These are phyloP conservation scores for Thymallus thymallus DNA, from an alignment of 2,113 vertebrate species.

Conservation along the genomic window DNA sequence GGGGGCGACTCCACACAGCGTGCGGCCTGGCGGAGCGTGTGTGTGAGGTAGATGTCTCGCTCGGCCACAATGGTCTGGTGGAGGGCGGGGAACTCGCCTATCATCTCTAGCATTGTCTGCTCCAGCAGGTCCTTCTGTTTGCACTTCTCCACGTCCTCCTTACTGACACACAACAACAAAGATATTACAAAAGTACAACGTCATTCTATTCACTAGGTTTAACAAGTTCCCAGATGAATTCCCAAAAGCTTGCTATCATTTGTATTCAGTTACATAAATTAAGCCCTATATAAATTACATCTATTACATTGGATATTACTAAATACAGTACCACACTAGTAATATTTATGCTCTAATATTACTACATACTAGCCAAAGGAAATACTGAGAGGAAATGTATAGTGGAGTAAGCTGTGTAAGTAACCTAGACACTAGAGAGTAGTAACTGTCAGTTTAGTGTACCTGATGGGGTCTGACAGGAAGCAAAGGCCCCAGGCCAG, in stretches of 20 bases:
- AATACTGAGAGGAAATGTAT: too few relatives aligned
- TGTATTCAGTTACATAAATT: too few relatives aligned
- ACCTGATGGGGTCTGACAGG: conserved; percentile 98
- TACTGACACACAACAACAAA: conserved; percentile 72
- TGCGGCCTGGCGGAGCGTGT: conserved; percentile 93
- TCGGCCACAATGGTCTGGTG: conserved; percentile 97
- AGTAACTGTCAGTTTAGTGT: conserved; percentile 23
- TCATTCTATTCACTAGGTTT: too few relatives aligned
- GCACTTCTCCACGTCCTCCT: conserved; percentile 97
- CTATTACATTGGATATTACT: too few relatives aligned
- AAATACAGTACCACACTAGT: too few relatives aligned
- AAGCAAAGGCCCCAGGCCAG: conserved; percentile 97
- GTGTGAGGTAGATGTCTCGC: conserved; percentile 94
- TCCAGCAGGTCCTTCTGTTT: conserved; percentile 98
- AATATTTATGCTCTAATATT: too few relatives aligned
- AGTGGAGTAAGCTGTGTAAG: too few relatives aligned
- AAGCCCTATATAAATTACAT: too few relatives aligned
- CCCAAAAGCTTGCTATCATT: too few relatives aligned
- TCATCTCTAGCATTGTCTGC: conserved; percentile 99
- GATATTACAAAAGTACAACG: not conserved
- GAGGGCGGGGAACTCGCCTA: conserved; percentile 96
- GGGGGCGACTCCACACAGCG: conserved; percentile 87
- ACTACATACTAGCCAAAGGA: too few relatives aligned
- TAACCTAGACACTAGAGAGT: too few relatives aligned
- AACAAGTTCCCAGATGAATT: too few relatives aligned